Conservation (phyloP, 2,797 vertebrate genomes). For the Sebastes oblongus region DNA sequence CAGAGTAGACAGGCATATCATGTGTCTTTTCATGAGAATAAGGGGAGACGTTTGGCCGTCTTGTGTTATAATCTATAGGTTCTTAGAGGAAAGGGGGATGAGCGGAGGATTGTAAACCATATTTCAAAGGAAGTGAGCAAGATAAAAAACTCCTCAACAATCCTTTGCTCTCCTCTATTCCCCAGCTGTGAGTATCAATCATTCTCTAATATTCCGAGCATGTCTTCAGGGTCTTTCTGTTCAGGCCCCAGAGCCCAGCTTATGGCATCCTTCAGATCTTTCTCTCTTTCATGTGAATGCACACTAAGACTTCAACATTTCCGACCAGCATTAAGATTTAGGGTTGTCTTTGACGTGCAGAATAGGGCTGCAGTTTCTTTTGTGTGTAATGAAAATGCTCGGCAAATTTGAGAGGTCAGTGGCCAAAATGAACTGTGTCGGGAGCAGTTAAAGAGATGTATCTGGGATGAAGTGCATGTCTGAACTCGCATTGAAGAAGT, state of each 20-base stretch:
- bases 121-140: slow-evolving; percentile 64
- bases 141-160: slow-evolving; percentile 63
- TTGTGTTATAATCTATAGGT: slow-evolving; percentile 64
- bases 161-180: slow-evolving; percentile 58
- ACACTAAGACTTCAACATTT: slow-evolving; percentile 63
- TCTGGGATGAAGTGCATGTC: not conserved
- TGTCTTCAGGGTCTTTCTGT: slow-evolving; percentile 70
- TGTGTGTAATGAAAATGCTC: slow-evolving; percentile 38
- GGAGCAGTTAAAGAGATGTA: not conserved
- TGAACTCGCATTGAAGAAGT: not conserved
- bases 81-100: slow-evolving; percentile 53
- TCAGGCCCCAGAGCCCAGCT: slow-evolving; percentile 69
- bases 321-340: slow-evolving; percentile 62
- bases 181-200: slow-evolving; percentile 73
- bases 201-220: slow-evolving; percentile 76
- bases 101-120: slow-evolving; percentile 63
- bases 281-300: slow-evolving; percentile 72
- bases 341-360: slow-evolving; percentile 33
- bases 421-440: slow-evolving; percentile 17
- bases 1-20: slow-evolving; percentile 7
- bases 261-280: slow-evolving; percentile 75
- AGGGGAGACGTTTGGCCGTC: slow-evolving; percentile 42
- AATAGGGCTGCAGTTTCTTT: slow-evolving; percentile 16
- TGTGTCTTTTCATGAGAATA: slow-evolving; percentile 55
- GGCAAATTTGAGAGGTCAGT: slow-evolving; percentile 37